phyloP scores from a whole-genome alignment of 2,113 vertebrate genomes.

The Dasyprocta punctata region DNA sequence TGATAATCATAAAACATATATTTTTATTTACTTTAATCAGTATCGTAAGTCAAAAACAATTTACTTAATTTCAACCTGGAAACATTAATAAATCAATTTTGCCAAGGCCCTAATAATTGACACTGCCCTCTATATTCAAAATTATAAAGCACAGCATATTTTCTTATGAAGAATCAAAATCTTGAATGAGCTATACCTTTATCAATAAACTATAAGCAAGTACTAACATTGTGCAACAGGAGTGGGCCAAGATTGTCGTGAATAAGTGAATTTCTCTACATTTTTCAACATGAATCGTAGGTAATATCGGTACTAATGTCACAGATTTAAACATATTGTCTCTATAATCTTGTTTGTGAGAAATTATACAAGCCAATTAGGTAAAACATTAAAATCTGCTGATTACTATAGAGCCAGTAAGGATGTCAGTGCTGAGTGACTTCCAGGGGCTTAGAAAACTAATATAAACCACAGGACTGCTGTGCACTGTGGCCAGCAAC shows the following conservation, averaged over 20 bases:
- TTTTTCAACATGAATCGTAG: not conserved
- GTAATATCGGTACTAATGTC: slow-evolving; percentile 6
- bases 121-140: not conserved
- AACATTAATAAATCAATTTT: not conserved
- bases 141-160: not conserved
- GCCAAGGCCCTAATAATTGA: not conserved
- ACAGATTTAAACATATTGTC: not conserved
- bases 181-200: not conserved
- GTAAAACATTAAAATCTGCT: not conserved
- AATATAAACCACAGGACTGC: not conserved
- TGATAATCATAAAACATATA: not conserved
- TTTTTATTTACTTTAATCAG: not conserved
- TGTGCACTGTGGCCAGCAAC: not conserved
- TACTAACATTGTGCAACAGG: not conserved
- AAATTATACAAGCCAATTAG: not conserved
- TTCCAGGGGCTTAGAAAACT: rapidly evolving
- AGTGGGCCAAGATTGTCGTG: not conserved
- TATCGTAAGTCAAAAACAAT: not conserved
- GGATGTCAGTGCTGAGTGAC: not conserved
- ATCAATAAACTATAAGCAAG: slow-evolving; percentile 2
- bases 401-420: not conserved
- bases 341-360: not conserved
- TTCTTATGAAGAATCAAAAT: not conserved
- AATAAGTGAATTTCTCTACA: not conserved
- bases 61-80: not conserved